phyloP scores from a whole-genome alignment of 2,888 invertebrate genomes.

The Priocnemis perturbator region DNA sequence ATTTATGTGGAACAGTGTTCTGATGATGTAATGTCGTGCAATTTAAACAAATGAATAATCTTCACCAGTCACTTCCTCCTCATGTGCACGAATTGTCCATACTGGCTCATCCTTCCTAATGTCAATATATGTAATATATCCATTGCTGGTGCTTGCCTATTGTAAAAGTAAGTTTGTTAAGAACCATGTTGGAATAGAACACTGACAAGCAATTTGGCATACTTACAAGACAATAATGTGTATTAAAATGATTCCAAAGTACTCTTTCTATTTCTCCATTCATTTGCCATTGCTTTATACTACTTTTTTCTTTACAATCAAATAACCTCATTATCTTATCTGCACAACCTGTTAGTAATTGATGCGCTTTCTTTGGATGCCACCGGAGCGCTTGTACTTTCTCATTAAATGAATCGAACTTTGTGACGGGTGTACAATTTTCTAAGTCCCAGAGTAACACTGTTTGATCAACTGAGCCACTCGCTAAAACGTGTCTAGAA shows the following conservation, averaged over 20 bases:
- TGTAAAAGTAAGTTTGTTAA: constrained; percentile 18
- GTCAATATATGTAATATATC: constrained; percentile 78
- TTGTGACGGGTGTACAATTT: constrained; percentile 85
- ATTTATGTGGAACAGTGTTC: not conserved
- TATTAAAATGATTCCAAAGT: constrained; percentile 88
- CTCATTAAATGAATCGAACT: constrained; percentile 84
- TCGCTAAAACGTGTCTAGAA: constrained; percentile 89
- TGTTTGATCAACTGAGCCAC: constrained; percentile 93
- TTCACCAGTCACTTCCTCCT: constrained; percentile 88
- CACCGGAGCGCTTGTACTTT: constrained; percentile 91
- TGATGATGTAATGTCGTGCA: no score
- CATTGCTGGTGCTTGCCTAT: constrained; percentile 78
- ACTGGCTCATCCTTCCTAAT: constrained; percentile 77
- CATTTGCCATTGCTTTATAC: constrained; percentile 83
- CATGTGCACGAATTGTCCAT: constrained; percentile 87
- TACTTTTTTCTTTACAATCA: constrained; percentile 83
- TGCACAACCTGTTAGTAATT: constrained; percentile 88
- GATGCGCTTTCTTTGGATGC: constrained; percentile 89
- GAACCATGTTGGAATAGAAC: not conserved
- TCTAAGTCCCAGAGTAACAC: constrained; percentile 95
- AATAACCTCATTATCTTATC: constrained; percentile 86
- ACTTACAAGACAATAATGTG: constrained; percentile 86
- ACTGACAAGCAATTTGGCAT: constrained; percentile 13
- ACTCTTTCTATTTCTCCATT: constrained; percentile 91
- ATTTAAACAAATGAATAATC: not conserved